Conservation (phyloP, 2,888 invertebrate genomes). For the Temnothorax unifasciatus region DNA sequence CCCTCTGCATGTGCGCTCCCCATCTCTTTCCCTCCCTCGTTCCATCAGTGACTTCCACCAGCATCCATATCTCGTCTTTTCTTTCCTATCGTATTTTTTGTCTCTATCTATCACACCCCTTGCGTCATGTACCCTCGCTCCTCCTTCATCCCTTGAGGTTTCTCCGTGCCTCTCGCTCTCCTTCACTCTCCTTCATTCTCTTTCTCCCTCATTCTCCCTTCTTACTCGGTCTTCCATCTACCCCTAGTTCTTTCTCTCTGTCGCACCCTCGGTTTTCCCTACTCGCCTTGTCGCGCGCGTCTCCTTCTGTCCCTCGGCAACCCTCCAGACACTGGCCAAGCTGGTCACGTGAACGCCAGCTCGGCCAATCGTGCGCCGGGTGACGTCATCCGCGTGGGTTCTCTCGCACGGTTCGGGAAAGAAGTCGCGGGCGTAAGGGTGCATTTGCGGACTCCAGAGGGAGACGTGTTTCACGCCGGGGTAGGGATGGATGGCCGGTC, state of each 20-base stretch:
- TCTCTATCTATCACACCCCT: conserved; percentile 47
- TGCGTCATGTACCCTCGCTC: conserved; percentile 44
- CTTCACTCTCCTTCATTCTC: conserved; percentile 50
- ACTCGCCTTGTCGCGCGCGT: conserved; percentile 61
- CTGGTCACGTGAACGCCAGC: conserved; percentile 81
- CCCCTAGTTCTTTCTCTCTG: conserved; percentile 49
- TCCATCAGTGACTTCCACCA: conserved; percentile 20
- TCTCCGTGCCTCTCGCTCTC: conserved; percentile 43
- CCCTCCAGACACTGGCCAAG: conserved; percentile 70
- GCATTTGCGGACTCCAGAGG: conserved; percentile 63
- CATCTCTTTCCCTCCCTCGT: conserved; percentile 46
- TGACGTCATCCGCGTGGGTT: conserved; percentile 82
- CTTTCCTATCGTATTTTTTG: conserved; percentile 37
- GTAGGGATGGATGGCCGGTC: conserved; percentile 68
- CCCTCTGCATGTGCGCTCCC: conserved; percentile 40
- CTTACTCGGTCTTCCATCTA: conserved; percentile 53
- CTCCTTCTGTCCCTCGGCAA: conserved; percentile 59
- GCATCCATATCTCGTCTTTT: conserved; percentile 46
- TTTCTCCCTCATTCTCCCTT: conserved; percentile 34
- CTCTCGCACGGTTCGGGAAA: conserved; percentile 78
- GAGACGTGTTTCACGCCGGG: conserved; percentile 27
- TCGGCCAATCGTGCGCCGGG: conserved; percentile 80
- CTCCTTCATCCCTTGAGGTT: conserved; percentile 22
- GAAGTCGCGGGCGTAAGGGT: conserved; percentile 56
- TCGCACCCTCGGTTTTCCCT: conserved; percentile 53